Evolutionary conservation across 2,888 invertebrate genomes (phyloP).

Genomic region (Eupeodes luniger): DNA sequence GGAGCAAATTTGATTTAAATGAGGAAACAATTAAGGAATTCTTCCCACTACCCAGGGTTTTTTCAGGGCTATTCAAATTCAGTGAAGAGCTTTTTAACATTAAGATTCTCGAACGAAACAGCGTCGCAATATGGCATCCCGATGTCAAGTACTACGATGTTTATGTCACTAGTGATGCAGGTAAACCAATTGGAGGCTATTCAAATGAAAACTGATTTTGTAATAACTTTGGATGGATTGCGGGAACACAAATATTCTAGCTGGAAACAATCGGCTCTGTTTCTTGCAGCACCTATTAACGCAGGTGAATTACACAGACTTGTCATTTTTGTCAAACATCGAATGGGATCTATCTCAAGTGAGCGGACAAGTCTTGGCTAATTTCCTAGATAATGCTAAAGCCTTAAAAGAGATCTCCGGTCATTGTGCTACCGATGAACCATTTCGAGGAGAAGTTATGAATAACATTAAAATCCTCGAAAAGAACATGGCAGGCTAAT

Average conservation of each 20-base stretch:
- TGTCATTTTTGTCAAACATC: conserved; percentile 93
- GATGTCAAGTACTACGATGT: conserved; percentile 94
- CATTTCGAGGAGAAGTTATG: conserved; percentile 88
- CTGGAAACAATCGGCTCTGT: conserved; percentile 89
- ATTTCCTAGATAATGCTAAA: conserved; percentile 90
- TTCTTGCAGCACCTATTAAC: conserved; percentile 94
- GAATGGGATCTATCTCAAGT: conserved; percentile 97
- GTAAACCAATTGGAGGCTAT: conserved; percentile 89
- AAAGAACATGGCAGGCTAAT: conserved; percentile 90
- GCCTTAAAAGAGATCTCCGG: conserved; percentile 88
- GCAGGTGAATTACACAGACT: conserved; percentile 91
- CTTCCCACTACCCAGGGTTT: conserved; percentile 92
- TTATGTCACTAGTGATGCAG: conserved; percentile 85
- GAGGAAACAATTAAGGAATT: conserved; percentile 90
- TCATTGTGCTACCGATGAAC: conserved; percentile 90
- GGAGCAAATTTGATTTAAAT: conserved; percentile 88
- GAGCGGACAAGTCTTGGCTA: conserved; percentile 92
- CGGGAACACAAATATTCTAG: conserved; percentile 88
- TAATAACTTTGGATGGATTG: conserved; percentile 90
- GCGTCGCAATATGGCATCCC: conserved; percentile 91
- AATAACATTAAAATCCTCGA: conserved; percentile 87
- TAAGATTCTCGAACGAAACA: conserved; percentile 87
- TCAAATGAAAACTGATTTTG: conserved; percentile 88
- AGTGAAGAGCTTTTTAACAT: conserved; percentile 92
- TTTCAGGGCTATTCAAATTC: conserved; percentile 91